Percentiles rank a stretch among this genome's conserved stretches.
phyloP scores from a whole-genome alignment of 1,140 invertebrate genomes.

The Drosophila busckii region DNA sequence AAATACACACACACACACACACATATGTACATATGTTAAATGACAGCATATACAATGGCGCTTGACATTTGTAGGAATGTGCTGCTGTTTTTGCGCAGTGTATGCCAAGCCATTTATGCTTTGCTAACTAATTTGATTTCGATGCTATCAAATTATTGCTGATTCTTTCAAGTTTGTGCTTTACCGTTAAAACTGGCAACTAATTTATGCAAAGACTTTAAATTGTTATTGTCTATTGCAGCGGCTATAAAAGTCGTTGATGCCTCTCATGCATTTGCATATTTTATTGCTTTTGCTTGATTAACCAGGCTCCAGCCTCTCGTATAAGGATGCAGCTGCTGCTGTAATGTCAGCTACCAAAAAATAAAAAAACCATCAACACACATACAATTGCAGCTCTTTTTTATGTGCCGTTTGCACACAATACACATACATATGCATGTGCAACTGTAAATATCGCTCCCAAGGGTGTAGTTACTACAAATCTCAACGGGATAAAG shows the following conservation, averaged over 20 bases:
- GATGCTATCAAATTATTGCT: too few relatives aligned
- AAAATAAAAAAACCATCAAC: too few relatives aligned
- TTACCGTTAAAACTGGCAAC: neutral
- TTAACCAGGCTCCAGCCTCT: constrained; percentile 30
- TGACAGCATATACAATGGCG: too few relatives aligned
- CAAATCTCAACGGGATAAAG: neutral
- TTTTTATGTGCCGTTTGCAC: neutral
- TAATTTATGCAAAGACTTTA: neutral
- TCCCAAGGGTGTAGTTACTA: constrained; percentile 17
- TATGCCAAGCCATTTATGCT: too few relatives aligned
- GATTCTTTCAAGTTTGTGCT: too few relatives aligned
- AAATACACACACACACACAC: too few relatives aligned
- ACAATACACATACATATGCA: constrained; percentile 2
- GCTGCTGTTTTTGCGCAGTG: too few relatives aligned
- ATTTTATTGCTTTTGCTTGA: constrained; percentile 14
- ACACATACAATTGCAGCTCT: too few relatives aligned
- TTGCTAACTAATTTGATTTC: too few relatives aligned
- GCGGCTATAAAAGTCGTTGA: neutral
- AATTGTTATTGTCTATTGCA: neutral
- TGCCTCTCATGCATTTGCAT: neutral
- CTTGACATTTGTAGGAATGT: too few relatives aligned
- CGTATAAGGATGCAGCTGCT: too few relatives aligned
- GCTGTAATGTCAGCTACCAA: constrained; percentile 8
- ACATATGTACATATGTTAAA: neutral
- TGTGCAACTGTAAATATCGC: constrained; percentile 10